Conservation (phyloP, 2,888 invertebrate genomes). For the Lycophotia porphyrea region DNA sequence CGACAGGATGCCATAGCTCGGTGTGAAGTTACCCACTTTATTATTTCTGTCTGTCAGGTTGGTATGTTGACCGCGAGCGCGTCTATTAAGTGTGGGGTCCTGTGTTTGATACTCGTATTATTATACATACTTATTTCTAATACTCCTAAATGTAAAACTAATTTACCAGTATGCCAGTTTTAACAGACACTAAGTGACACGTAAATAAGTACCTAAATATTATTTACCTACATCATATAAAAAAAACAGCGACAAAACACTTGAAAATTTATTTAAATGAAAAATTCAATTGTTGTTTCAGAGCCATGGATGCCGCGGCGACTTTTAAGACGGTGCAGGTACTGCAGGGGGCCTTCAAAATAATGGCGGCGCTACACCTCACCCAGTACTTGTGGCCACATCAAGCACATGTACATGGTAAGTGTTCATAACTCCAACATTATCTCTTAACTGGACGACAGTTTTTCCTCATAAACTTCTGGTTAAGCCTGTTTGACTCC, state of each 20-base stretch:
- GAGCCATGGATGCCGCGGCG: constrained; percentile 43
- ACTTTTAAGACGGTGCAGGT: constrained; percentile 43
- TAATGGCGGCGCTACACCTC: constrained; percentile 46
- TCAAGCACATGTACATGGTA: constrained; percentile 55
- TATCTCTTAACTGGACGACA: background rate
- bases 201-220: background rate
- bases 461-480: background rate
- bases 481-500: background rate
- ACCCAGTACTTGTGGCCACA: constrained; percentile 57
- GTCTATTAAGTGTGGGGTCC: background rate
- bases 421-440: constrained; percentile 1
- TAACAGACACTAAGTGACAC: background rate
- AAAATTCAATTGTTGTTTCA: constrained; percentile 1
- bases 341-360: constrained; percentile 51
- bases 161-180: too few relatives aligned
- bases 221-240: background rate
- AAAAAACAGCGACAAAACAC: background rate
- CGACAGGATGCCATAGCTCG: too few relatives aligned
- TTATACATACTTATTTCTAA: background rate
- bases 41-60: background rate
- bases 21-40: background rate
- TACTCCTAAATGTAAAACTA: background rate
- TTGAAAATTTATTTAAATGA: background rate
- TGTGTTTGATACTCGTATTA: background rate
- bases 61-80: background rate